Evolutionary conservation across 2,113 vertebrate genomes (phyloP).

Genomic region (Abramis brama): DNA sequence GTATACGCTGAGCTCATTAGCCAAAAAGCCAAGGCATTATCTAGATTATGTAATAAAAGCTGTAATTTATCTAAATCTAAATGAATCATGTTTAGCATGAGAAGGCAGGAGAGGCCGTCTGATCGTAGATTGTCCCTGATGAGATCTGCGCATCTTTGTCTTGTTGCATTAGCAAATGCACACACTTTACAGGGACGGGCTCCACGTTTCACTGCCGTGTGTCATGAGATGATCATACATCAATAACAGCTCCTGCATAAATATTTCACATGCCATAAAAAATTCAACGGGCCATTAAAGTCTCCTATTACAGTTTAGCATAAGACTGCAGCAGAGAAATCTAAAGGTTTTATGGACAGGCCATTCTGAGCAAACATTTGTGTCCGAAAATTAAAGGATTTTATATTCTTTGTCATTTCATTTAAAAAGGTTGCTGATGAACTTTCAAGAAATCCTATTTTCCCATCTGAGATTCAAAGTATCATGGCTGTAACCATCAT

Average conservation of each 20-base stretch:
- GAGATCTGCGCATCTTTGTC: constrained; percentile 3
- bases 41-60: constrained; percentile 12
- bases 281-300: constrained; percentile 42
- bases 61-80: constrained; percentile 4
- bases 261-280: constrained; percentile 38
- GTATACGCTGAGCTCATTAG: neutral
- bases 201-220: neutral
- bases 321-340: neutral
- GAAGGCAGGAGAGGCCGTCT: neutral
- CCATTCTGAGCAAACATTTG: neutral
- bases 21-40: neutral
- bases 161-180: neutral
- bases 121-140: neutral
- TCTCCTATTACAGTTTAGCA: constrained; percentile 32
- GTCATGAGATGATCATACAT: constrained; percentile 38
- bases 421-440: neutral
- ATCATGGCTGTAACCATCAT: neutral
- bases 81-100: constrained; percentile 29
- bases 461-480: neutral
- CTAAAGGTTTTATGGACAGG: neutral
- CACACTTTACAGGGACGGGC: neutral
- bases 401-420: neutral
- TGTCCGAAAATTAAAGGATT: neutral
- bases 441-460: neutral
- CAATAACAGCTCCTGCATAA: constrained; percentile 27